phyloP scores from a whole-genome alignment of 2,797 vertebrate genomes.

The Ammospiza maritima region DNA sequence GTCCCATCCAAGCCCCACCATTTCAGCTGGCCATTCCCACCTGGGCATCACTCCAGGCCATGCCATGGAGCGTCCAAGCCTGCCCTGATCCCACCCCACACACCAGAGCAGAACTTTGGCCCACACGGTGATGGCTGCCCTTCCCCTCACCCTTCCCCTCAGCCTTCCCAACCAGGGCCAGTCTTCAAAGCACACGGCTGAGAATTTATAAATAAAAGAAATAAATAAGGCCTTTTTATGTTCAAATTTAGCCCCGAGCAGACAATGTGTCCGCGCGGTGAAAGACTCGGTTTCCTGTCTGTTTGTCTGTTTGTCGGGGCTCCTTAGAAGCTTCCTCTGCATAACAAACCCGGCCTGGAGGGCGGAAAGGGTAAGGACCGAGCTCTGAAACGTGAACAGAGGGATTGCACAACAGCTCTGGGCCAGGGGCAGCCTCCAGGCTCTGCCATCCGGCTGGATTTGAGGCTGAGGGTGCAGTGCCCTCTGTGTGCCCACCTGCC shows the following conservation, averaged over 20 bases:
- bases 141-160: background rate
- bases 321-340: constrained; percentile 75
- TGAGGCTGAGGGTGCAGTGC: rapidly evolving
- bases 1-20: rapidly evolving
- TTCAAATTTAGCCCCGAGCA: constrained; percentile 73
- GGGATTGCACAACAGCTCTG: constrained; percentile 52
- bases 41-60: rapidly evolving
- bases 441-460: background rate
- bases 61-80: rapidly evolving
- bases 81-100: background rate
- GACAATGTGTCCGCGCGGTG: constrained; percentile 26
- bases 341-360: constrained; percentile 23
- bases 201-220: constrained; percentile 68
- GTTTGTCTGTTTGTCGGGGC: constrained; percentile 78
- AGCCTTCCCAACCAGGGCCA: background rate
- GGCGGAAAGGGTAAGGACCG: constrained; percentile 69
- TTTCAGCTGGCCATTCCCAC: background rate
- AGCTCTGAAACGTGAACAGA: background rate
- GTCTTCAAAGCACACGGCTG: background rate
- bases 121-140: rapidly evolving
- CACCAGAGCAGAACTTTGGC: rapidly evolving
- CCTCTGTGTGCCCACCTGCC: background rate
- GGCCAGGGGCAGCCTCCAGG: background rate
- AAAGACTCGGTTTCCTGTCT: constrained; percentile 82
- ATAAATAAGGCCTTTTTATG: constrained; percentile 29